phyloP scores from a whole-genome alignment of 2,113 vertebrate species.

The Clarias magur region DNA sequence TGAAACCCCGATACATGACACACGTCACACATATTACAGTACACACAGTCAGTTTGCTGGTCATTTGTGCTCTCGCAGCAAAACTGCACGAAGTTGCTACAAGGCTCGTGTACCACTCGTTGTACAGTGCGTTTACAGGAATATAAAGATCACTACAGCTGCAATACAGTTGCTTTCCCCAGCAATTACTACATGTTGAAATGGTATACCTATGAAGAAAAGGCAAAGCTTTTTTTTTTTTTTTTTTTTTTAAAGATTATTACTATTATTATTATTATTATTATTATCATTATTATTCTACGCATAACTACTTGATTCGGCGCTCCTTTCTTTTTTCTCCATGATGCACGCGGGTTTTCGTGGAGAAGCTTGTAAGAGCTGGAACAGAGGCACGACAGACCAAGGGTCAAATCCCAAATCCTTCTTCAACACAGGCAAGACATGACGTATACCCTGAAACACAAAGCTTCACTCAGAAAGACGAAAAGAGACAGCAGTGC shows the following conservation, averaged over 20 bases:
- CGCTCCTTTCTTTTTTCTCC: conserved; percentile 26
- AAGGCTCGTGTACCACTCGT: conserved; percentile 39
- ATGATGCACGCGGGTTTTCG: conserved; percentile 26
- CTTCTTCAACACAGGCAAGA: conserved; percentile 32
- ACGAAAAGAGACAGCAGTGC: background rate
- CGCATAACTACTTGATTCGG: conserved; percentile 38
- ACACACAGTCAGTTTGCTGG: conserved; percentile 49
- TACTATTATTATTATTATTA: background rate
- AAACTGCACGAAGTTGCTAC: conserved; percentile 46
- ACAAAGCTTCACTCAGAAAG: conserved; percentile 4
- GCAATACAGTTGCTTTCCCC: conserved; percentile 46
- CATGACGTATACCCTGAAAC: conserved; percentile 29
- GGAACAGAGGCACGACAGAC: conserved; percentile 49
- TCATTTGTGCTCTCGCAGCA: conserved; percentile 46
- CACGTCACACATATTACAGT: conserved; percentile 43
- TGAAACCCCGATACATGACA: conserved; percentile 41
- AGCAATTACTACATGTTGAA: conserved; percentile 42
- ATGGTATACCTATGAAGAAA: conserved; percentile 46
- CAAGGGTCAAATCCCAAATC: conserved; percentile 30
- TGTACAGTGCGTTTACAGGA: conserved; percentile 45
- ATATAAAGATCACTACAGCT: conserved; percentile 46
- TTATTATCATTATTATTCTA: conserved; percentile 19
- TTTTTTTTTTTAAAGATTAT: background rate
- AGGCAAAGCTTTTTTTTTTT: conserved; percentile 44
- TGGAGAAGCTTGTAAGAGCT: conserved; percentile 37